phyloP scores from a whole-genome alignment of 1,140 invertebrate species.

The Druon quercuslanigerum region DNA sequence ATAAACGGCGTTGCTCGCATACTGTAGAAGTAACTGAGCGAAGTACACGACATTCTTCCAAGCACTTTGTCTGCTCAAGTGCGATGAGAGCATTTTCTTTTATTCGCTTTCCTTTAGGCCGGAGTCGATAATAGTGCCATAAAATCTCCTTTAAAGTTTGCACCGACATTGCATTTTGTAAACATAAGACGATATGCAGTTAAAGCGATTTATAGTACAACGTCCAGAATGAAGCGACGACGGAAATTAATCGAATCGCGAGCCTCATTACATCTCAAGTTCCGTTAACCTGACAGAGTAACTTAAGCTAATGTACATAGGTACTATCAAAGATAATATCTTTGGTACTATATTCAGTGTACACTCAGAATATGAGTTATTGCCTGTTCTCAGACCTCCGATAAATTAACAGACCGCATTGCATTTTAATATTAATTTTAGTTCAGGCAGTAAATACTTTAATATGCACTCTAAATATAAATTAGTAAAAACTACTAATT shows the following conservation, averaged over 20 bases:
- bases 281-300: constrained; percentile 12
- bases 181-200: constrained; percentile 10
- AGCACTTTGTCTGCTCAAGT: constrained; percentile 15
- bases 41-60: not conserved
- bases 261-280: constrained; percentile 6
- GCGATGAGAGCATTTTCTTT: constrained; percentile 1
- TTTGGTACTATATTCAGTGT: not conserved
- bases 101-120: not conserved
- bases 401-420: not conserved
- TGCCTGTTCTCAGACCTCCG: not conserved
- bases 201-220: constrained; percentile 6
- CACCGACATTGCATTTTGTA: constrained; percentile 7
- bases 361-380: constrained; percentile 1
- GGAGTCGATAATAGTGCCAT: constrained; percentile 12
- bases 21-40: not conserved
- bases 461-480: too few relatives aligned
- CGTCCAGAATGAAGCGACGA: not conserved
- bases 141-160: constrained; percentile 1
- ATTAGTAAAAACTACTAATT: too few relatives aligned
- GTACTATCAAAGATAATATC: too few relatives aligned
- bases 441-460: too few relatives aligned
- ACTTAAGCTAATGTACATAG: constrained; percentile 3
- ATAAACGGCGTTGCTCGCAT: not conserved
- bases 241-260: constrained; percentile 12
- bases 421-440: not conserved